Conservation (phyloP, 2,888 invertebrate species). For the Heliothis peltigera region DNA sequence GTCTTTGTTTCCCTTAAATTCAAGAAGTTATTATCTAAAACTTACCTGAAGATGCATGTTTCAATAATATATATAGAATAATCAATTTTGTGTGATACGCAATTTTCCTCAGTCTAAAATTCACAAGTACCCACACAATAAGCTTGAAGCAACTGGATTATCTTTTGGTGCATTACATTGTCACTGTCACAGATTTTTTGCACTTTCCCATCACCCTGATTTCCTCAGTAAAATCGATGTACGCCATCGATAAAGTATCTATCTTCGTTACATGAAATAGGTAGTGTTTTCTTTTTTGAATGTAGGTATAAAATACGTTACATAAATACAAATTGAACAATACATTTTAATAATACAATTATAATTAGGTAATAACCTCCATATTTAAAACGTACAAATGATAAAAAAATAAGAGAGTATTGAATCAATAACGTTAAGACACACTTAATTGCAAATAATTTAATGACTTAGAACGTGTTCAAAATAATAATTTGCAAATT, state of each 20-base stretch:
- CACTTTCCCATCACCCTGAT: not conserved
- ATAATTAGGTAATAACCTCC: conserved; percentile 16
- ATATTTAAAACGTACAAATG: conserved; percentile 49
- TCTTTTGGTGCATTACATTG: conserved; percentile 1
- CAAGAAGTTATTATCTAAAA: no score
- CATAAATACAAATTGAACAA: not conserved
- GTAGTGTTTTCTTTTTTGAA: not conserved
- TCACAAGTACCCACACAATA: conserved; percentile 12
- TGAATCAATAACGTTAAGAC: conserved; percentile 23
- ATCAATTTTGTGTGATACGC: not conserved
- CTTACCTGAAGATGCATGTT: no score
- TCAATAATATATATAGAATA: no score
- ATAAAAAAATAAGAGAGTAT: conserved; percentile 30
- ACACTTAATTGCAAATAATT: conserved; percentile 22
- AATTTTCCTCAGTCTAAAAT: conserved; percentile 24
- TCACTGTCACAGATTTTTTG: no score
- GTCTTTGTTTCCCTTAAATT: no score
- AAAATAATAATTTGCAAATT: conserved; percentile 45
- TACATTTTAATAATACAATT: conserved; percentile 15
- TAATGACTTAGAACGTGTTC: conserved; percentile 31
- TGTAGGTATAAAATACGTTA: not conserved
- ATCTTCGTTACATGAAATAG: not conserved
- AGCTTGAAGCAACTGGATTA: conserved; percentile 9
- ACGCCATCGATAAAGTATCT: conserved; percentile 12
- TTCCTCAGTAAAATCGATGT: conserved; percentile 9